Conservation (phyloP, 2,797 vertebrate genomes). For the Eulemur coronatus region DNA sequence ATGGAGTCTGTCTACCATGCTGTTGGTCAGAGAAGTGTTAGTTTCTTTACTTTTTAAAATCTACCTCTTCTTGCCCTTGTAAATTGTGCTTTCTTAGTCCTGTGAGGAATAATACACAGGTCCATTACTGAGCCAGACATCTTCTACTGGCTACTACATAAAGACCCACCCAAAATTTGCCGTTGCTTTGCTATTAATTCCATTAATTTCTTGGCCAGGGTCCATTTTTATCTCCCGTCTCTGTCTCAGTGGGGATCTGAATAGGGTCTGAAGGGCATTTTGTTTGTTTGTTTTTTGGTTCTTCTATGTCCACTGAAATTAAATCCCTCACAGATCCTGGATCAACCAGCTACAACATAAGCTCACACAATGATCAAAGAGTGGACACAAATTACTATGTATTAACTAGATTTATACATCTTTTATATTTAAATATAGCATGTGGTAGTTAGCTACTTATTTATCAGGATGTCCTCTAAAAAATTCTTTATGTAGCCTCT, state of each 20-base stretch:
- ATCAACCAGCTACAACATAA: not conserved
- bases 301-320: not conserved
- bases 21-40: not conserved
- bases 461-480: not conserved
- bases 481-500: not conserved
- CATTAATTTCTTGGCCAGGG: not conserved
- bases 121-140: not conserved
- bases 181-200: not conserved
- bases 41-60: not conserved
- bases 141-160: not conserved
- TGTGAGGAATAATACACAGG: not conserved
- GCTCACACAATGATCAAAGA: not conserved
- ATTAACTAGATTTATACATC: not conserved
- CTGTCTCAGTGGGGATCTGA: not conserved
- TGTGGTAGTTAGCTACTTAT: not conserved
- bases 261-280: not conserved
- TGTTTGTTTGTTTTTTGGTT: not conserved
- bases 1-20: not conserved
- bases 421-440: not conserved
- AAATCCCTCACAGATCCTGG: not conserved
- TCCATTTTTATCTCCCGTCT: not conserved
- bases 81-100: not conserved
- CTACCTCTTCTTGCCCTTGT: not conserved
- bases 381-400: not conserved
- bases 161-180: not conserved